A percentile compares a stretch with the other conserved stretches of the same genome.
Conservation (phyloP, 1,140 invertebrate species). For the Temnothorax curvispinosus region DNA sequence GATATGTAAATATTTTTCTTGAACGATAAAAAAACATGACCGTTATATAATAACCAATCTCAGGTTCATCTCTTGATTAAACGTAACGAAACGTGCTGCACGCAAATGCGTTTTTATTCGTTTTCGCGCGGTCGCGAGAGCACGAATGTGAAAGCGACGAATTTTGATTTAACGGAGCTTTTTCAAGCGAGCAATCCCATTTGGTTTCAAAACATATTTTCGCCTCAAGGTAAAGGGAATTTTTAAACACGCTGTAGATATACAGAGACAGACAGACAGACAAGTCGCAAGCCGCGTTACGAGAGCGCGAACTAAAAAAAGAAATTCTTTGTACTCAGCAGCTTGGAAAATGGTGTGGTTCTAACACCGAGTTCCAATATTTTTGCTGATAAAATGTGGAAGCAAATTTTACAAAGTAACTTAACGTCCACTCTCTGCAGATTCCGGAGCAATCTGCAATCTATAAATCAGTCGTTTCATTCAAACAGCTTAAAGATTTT, state of each 20-base stretch:
- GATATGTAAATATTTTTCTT: conserved; percentile 25
- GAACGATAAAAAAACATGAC: not conserved
- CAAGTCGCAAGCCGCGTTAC: not conserved
- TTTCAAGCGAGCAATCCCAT: not conserved
- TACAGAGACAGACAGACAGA: not conserved
- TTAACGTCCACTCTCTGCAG: not conserved
- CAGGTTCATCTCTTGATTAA: not conserved
- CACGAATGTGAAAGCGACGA: not conserved
- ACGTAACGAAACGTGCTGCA: not conserved
- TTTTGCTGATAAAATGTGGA: not conserved
- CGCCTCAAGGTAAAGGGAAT: conserved; percentile 19
- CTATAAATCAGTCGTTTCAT: not conserved
- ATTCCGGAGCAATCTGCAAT: not conserved
- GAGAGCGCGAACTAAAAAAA: not conserved
- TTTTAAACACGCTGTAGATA: conserved; percentile 3
- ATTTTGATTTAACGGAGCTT: not conserved
- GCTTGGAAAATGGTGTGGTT: not conserved
- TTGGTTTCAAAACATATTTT: not conserved
- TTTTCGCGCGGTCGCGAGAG: not conserved
- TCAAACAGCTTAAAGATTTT: not conserved
- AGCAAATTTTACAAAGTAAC: not conserved
- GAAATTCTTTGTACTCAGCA: not conserved
- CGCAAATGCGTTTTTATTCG: not conserved
- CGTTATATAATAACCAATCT: not conserved
- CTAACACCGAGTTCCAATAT: not conserved